phyloP scores from a whole-genome alignment of 2,113 vertebrate genomes.

The Alouatta palliata region DNA sequence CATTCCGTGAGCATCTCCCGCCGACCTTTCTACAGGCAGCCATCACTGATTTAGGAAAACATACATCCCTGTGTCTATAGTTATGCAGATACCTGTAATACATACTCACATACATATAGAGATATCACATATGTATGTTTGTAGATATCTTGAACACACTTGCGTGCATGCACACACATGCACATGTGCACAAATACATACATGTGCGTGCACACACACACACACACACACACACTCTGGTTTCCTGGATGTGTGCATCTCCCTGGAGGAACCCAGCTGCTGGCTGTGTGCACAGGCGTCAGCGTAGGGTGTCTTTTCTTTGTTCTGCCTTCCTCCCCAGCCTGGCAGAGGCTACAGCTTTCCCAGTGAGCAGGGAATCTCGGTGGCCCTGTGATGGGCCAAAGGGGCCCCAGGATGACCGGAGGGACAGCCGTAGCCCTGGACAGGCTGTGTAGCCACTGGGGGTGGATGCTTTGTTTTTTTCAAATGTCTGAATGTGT shows the following conservation, averaged over 20 bases:
- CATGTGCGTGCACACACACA: too few species aligned
- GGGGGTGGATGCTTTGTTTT: not conserved
- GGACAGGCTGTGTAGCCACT: not conserved
- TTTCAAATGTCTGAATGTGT: fast-evolving
- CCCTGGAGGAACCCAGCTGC: not conserved
- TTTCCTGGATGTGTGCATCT: fast-evolving
- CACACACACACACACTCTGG: not conserved
- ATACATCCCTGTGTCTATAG: fast-evolving
- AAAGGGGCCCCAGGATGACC: not conserved
- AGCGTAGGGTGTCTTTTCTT: not conserved
- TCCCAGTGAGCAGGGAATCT: not conserved
- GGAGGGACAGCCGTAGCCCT: not conserved
- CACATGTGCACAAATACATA: too few species aligned
- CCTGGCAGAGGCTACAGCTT: not conserved
- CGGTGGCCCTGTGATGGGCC: not conserved
- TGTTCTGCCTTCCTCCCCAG: not conserved
- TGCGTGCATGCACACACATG: too few species aligned
- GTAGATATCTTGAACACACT: not conserved
- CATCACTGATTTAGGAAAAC: not conserved
- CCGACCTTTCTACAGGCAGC: fast-evolving
- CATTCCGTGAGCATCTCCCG: too few species aligned
- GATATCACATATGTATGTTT: not conserved
- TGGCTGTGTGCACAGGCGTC: fast-evolving
- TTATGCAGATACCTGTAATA: not conserved
- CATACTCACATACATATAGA: not conserved